Evolutionary conservation across 2,113 vertebrate genomes (phyloP).

Genomic region (Bos javanicus): DNA sequence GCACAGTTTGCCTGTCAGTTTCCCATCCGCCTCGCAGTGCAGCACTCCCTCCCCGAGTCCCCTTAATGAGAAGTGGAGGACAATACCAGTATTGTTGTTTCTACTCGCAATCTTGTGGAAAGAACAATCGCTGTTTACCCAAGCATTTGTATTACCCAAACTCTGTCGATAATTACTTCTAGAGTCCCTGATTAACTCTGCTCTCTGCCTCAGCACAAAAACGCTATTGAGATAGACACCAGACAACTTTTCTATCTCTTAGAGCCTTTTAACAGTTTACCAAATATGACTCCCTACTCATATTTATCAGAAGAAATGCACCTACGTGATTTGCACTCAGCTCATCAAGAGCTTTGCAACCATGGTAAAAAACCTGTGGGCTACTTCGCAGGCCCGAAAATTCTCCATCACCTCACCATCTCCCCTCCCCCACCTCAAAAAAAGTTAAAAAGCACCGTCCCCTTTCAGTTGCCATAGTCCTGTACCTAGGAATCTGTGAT

Average conservation of each 20-base stretch:
- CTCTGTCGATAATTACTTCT: slow-evolving; percentile 86
- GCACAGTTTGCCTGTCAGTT: slow-evolving; percentile 81
- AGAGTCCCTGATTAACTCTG: slow-evolving; percentile 87
- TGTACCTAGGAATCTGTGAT: slow-evolving; percentile 30
- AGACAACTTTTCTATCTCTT: slow-evolving; percentile 71
- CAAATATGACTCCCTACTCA: slow-evolving; percentile 50
- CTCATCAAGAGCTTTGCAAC: slow-evolving; percentile 38
- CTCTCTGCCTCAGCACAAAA: slow-evolving; percentile 82
- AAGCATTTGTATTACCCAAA: slow-evolving; percentile 84
- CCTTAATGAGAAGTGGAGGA: slow-evolving; percentile 89
- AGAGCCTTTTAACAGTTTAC: slow-evolving; percentile 68
- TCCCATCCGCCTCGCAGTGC: slow-evolving; percentile 81
- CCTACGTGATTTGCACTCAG: slow-evolving; percentile 66
- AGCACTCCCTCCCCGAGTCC: slow-evolving; percentile 74
- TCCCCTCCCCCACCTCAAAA: not conserved
- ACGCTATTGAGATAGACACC: slow-evolving; percentile 77
- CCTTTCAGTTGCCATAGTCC: not conserved
- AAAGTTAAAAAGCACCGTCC: slow-evolving; percentile 11
- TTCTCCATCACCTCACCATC: not conserved
- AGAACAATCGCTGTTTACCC: slow-evolving; percentile 92
- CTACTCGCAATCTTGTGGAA: slow-evolving; percentile 82
- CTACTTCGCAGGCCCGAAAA: slow-evolving; percentile 11
- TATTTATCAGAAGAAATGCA: slow-evolving; percentile 53
- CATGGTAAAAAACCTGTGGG: slow-evolving; percentile 11
- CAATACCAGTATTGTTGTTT: slow-evolving; percentile 91